These are phyloP conservation scores for Poliocrania exsul DNA, from an alignment of 2,797 vertebrate species.

Conservation along the genomic window DNA sequence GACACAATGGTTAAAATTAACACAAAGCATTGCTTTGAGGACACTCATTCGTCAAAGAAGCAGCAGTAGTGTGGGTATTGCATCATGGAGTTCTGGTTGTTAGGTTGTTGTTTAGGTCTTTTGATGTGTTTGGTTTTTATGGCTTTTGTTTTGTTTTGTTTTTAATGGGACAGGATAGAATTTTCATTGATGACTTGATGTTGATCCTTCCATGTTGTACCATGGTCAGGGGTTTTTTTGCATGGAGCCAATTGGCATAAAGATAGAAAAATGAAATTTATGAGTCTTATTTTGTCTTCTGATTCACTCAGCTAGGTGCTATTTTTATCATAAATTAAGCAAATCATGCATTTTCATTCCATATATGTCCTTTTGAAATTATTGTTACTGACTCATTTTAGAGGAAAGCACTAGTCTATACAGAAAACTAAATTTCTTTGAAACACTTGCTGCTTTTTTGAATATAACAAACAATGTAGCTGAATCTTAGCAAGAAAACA, in stretches of 20 bases:
- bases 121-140: no score
- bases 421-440: neutral
- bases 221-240: neutral
- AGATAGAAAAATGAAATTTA: neutral
- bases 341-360: neutral
- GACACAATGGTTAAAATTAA: neutral
- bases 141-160: no score
- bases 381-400: neutral
- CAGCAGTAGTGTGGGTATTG: fast-evolving
- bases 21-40: neutral
- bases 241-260: neutral
- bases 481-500: neutral
- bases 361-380: neutral
- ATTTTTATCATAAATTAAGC: neutral
- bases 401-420: neutral
- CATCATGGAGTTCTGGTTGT: neutral
- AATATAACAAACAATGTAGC: neutral
- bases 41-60: neutral
- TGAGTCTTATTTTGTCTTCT: fast-evolving
- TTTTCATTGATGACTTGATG: neutral
- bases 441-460: neutral
- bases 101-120: neutral
- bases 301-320: neutral
- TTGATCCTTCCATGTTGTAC: neutral
- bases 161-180: neutral